Conservation (phyloP, 2,797 vertebrate species). For the Monodelphis domestica region DNA sequence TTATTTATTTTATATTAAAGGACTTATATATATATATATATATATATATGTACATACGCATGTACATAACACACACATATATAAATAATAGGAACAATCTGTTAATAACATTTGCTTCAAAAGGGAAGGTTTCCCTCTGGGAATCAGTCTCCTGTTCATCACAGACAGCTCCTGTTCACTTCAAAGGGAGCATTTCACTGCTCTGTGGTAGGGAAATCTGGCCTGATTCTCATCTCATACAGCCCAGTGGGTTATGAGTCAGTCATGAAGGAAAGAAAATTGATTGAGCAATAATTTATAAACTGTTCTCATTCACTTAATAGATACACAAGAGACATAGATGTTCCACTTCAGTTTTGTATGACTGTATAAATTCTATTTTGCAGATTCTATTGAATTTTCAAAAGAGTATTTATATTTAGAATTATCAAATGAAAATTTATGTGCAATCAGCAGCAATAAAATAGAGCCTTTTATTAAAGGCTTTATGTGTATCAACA, state of each 20-base stretch:
- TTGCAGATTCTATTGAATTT: background rate
- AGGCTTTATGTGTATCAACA: fast-evolving
- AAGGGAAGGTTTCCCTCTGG: background rate
- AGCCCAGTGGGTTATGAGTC: background rate
- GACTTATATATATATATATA: no score
- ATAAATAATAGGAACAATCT: background rate
- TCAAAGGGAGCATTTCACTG: background rate
- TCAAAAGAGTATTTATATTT: fast-evolving
- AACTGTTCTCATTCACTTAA: background rate
- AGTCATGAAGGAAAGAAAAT: background rate
- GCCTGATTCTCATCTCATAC: background rate
- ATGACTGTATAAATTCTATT: background rate
- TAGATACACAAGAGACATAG: background rate
- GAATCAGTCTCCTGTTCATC: background rate
- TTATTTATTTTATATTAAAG: no score
- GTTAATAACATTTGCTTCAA: no score
- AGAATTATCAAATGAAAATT: background rate
- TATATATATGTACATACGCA: no score
- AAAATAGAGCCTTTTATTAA: background rate
- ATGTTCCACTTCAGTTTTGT: background rate
- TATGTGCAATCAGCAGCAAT: background rate
- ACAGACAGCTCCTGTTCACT: background rate
- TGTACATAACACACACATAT: no score
- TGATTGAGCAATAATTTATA: background rate
- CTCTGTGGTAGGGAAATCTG: background rate